phyloP scores from a whole-genome alignment of 2,888 invertebrate genomes.

The Phyllotreta striolata region DNA sequence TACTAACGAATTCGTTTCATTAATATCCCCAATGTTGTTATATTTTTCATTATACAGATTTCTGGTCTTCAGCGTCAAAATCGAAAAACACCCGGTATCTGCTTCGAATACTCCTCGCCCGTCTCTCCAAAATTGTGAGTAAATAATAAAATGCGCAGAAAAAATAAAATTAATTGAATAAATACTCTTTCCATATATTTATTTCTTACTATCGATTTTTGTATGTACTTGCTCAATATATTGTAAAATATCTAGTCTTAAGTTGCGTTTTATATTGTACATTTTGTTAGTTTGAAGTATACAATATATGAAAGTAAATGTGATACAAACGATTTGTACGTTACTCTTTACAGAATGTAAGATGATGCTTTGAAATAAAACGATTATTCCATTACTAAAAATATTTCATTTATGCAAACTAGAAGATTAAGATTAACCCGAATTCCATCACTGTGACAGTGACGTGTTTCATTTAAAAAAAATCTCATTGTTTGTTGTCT shows the following conservation, averaged over 20 bases:
- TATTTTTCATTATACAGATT: constrained; percentile 40
- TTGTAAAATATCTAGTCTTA: constrained; percentile 21
- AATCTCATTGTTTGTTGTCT: too few relatives aligned
- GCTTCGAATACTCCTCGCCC: constrained; percentile 47
- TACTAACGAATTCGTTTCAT: neutral
- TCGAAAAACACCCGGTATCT: constrained; percentile 41
- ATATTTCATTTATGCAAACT: too few relatives aligned
- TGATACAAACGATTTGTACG: constrained; percentile 4
- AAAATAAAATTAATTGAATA: constrained; percentile 9
- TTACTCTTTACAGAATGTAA: constrained; percentile 2
- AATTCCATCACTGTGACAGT: too few relatives aligned
- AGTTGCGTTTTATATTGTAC: constrained; percentile 17
- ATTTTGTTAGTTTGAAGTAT: constrained; percentile 13
- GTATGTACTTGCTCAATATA: constrained; percentile 15
- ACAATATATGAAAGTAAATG: constrained; percentile 17
- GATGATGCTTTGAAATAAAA: neutral
- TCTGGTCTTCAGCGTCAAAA: constrained; percentile 41
- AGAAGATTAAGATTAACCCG: too few relatives aligned
- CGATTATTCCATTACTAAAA: too few relatives aligned
- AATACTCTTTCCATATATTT: constrained; percentile 12
- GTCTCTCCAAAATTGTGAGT: constrained; percentile 45
- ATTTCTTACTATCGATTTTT: constrained; percentile 5
- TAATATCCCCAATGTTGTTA: neutral
- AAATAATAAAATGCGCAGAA: constrained; percentile 10
- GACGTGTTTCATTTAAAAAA: too few relatives aligned